Evolutionary conservation across 2,797 vertebrate species (phyloP).

Genomic region (Neosalanx taihuensis): DNA sequence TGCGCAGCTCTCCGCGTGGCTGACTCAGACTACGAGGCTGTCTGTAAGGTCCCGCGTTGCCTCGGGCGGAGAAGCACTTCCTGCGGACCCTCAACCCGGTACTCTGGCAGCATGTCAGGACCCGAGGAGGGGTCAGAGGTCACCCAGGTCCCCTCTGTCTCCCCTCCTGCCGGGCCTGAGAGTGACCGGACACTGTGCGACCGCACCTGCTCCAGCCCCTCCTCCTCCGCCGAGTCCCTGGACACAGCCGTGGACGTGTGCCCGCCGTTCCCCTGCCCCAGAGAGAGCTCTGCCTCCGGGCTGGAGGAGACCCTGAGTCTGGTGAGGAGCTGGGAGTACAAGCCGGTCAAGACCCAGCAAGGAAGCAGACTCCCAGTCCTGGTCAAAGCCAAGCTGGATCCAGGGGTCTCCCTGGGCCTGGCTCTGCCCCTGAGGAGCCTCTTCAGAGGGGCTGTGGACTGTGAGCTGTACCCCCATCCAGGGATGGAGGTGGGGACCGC

Average conservation of each 20-base stretch:
- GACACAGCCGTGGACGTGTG: slow-evolving; percentile 69
- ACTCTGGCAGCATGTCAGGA: slow-evolving; percentile 51
- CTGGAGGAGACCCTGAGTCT: slow-evolving; percentile 77
- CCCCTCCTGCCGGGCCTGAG: slow-evolving; percentile 47
- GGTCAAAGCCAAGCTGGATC: slow-evolving; percentile 64
- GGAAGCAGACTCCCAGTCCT: slow-evolving; percentile 87
- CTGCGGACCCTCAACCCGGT: slow-evolving; percentile 76
- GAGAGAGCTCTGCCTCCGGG: slow-evolving; percentile 24
- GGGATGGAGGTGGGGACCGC: slow-evolving; percentile 62
- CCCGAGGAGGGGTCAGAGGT: slow-evolving; percentile 50
- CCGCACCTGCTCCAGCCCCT: slow-evolving; percentile 72
- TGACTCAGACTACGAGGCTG: slow-evolving; percentile 90
- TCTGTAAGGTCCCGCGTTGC: slow-evolving; percentile 88
- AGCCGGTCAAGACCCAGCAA: slow-evolving; percentile 75
- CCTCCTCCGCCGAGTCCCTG: slow-evolving; percentile 83
- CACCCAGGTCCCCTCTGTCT: slow-evolving; percentile 39
- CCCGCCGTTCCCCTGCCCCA: slow-evolving; percentile 22
- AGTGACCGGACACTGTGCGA: slow-evolving; percentile 53
- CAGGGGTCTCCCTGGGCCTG: slow-evolving; percentile 33
- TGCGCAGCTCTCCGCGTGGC: slow-evolving; percentile 83
- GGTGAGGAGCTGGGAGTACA: slow-evolving; percentile 80
- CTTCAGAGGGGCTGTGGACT: slow-evolving; percentile 43
- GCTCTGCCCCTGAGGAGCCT: slow-evolving; percentile 34
- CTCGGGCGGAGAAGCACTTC: slow-evolving; percentile 81
- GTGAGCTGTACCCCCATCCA: slow-evolving; percentile 55